Percentiles rank a stretch among this genome's conserved stretches.
These are phyloP conservation scores for Leucoma salicis DNA, from an alignment of 2,888 invertebrate genomes.

Conservation along the genomic window DNA sequence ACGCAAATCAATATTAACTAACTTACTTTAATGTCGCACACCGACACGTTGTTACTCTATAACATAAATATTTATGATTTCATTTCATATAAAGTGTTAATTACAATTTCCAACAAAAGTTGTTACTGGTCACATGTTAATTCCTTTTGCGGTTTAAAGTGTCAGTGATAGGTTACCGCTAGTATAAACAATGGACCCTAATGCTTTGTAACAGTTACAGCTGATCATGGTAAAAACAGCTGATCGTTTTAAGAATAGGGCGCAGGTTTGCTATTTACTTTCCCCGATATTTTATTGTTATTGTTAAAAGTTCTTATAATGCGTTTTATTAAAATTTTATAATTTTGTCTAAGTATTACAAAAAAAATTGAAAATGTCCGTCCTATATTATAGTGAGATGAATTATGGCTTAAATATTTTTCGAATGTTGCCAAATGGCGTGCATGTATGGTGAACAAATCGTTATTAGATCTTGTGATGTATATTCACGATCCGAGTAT, in stretches of 20 bases:
- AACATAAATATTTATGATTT: slow-evolving; percentile 45
- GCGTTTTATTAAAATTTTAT: too few relatives aligned
- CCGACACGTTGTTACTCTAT: slow-evolving; percentile 45
- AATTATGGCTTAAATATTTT: slow-evolving; percentile 30
- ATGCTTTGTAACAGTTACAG: slow-evolving; percentile 42
- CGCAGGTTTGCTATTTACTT: too few relatives aligned
- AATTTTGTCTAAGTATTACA: too few relatives aligned
- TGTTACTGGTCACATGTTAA: slow-evolving; percentile 22
- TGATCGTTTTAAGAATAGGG: slow-evolving; percentile 30
- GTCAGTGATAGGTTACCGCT: slow-evolving; percentile 31
- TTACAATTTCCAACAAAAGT: slow-evolving; percentile 26
- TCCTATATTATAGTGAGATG: slow-evolving; percentile 28
- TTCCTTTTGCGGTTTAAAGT: slow-evolving; percentile 16
- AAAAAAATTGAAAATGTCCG: too few relatives aligned
- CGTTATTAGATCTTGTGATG: slow-evolving; percentile 51
- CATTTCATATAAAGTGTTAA: slow-evolving; percentile 45
- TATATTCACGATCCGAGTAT: slow-evolving; percentile 48
- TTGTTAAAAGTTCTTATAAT: too few relatives aligned
- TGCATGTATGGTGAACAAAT: slow-evolving; percentile 39
- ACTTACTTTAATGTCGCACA: slow-evolving; percentile 40
- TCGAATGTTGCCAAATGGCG: slow-evolving; percentile 38
- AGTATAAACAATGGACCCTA: slow-evolving; percentile 48
- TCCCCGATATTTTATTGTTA: too few relatives aligned
- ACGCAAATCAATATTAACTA: slow-evolving; percentile 61
- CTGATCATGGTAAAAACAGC: slow-evolving; percentile 45